phyloP scores from a whole-genome alignment of 1,140 invertebrate genomes.

The Drosophila micromelanica region DNA sequence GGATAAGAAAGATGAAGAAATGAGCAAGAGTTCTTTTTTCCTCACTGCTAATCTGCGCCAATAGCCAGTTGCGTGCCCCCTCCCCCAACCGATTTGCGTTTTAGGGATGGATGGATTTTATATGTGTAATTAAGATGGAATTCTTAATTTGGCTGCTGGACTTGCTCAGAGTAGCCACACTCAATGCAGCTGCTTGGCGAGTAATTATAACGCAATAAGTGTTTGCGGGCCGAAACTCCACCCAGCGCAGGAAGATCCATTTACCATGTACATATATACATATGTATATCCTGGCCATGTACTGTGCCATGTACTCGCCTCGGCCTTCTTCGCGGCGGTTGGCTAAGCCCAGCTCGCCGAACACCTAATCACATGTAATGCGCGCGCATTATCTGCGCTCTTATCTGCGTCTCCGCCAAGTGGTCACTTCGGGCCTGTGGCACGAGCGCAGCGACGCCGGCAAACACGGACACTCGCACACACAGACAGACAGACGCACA shows the following conservation, averaged over 20 bases:
- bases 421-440: slow-evolving; percentile 63
- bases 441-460: slow-evolving; percentile 15
- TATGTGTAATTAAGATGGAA: background rate
- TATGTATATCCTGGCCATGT: slow-evolving; percentile 42
- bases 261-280: slow-evolving; percentile 9
- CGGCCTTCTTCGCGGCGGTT: slow-evolving; percentile 67
- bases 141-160: background rate
- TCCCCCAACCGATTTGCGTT: no score
- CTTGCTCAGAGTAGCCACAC: background rate
- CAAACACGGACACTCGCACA: slow-evolving; percentile 32
- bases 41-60: slow-evolving; percentile 20
- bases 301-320: slow-evolving; percentile 55
- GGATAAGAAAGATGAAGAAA: slow-evolving; percentile 41
- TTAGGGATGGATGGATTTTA: no score
- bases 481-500: slow-evolving; percentile 12
- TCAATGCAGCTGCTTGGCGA: background rate
- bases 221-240: slow-evolving; percentile 36
- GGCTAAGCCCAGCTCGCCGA: slow-evolving; percentile 78
- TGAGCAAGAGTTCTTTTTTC: slow-evolving; percentile 7
- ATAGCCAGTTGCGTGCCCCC: background rate
- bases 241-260: slow-evolving; percentile 21
- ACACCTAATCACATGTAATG: slow-evolving; percentile 84
- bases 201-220: slow-evolving; percentile 25
- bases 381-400: slow-evolving; percentile 84
- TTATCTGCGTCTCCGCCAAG: slow-evolving; percentile 62